Conservation (phyloP, 2,888 invertebrate species). For the Rugalucina vietnamica region DNA sequence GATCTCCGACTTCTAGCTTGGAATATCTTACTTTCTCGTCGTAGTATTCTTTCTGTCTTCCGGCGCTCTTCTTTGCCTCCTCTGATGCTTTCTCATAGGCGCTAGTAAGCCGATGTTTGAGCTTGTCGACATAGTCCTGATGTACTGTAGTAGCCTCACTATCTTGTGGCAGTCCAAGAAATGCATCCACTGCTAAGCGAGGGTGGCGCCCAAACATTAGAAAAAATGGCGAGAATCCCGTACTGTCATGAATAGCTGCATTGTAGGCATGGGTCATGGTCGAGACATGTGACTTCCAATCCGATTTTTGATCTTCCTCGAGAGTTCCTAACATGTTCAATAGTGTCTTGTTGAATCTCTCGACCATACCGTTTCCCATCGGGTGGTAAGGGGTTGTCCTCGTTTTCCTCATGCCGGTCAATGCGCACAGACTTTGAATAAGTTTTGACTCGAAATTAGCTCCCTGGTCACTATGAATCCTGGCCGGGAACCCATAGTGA, state of each 20-base stretch:
- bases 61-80: not conserved
- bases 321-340: slow-evolving; percentile 19
- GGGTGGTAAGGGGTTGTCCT: slow-evolving; percentile 19
- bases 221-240: not conserved
- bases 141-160: not conserved
- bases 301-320: not conserved
- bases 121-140: not conserved
- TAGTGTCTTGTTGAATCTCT: slow-evolving; percentile 19
- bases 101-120: not conserved
- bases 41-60: not conserved
- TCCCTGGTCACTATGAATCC: slow-evolving; percentile 23
- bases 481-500: slow-evolving; percentile 15
- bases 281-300: slow-evolving; percentile 13
- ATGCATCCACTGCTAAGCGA: slow-evolving; percentile 4
- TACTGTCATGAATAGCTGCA: not conserved
- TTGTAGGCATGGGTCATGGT: slow-evolving; percentile 12
- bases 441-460: slow-evolving; percentile 19
- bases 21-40: not conserved
- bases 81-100: not conserved
- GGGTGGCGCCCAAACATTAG: slow-evolving; percentile 6
- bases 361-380: slow-evolving; percentile 18
- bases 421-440: slow-evolving; percentile 4
- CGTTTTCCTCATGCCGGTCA: slow-evolving; percentile 4
- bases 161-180: not conserved
- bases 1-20: not conserved